These are phyloP conservation scores for Nematostella vectensis DNA, from an alignment of 92 coral and sea anemone species.

Conservation along the genomic window DNA sequence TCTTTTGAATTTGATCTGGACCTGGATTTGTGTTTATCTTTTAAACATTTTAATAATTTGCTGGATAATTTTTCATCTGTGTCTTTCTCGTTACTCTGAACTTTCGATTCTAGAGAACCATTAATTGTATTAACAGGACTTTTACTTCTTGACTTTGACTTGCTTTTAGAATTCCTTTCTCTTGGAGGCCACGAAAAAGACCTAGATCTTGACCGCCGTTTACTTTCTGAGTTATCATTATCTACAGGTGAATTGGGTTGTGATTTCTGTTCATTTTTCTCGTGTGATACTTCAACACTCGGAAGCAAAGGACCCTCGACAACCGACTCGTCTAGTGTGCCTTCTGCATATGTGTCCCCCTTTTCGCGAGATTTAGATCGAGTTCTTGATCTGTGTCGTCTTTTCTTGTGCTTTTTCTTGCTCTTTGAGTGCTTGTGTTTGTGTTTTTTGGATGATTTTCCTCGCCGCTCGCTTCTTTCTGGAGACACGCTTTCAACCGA, in stretches of 20 bases:
- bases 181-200: not conserved
- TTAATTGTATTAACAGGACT: not conserved
- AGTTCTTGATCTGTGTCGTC: constrained; percentile 44
- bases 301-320: not conserved
- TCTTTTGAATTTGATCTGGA: constrained; percentile 15
- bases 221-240: not conserved
- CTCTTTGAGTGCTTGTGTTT: constrained; percentile 59
- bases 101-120: not conserved
- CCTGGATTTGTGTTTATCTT: constrained; percentile 16
- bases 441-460: constrained; percentile 62
- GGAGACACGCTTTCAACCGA: too few species aligned
- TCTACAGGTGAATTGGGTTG: not conserved
- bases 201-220: not conserved
- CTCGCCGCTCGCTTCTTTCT: constrained; percentile 10
- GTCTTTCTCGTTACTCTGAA: too few species aligned
- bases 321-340: too few species aligned
- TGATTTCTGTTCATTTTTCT: not conserved
- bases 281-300: not conserved
- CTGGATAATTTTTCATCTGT: too few species aligned
- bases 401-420: constrained; percentile 65
- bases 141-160: constrained; percentile 9
- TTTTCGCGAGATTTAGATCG: constrained; percentile 29
- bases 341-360: too few species aligned
- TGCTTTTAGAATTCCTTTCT: constrained; percentile 3
- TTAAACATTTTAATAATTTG: too few species aligned